Evolutionary conservation across 2,888 invertebrate genomes (phyloP).

Genomic region (Venusia cambrica): DNA sequence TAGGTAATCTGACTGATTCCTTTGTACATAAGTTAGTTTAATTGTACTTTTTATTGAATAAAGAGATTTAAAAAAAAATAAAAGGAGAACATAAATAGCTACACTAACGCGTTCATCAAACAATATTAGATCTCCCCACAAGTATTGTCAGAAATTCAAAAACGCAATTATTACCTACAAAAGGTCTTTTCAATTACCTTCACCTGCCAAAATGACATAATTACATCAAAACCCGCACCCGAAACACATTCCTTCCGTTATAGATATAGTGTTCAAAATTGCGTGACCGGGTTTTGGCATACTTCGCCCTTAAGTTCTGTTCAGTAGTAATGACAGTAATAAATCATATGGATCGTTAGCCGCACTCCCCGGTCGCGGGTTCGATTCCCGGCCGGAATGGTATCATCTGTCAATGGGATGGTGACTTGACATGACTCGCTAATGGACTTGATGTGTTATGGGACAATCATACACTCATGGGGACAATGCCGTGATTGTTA

Average conservation of each 20-base stretch:
- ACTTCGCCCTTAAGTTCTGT: constrained; percentile 51
- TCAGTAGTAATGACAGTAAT: constrained; percentile 74
- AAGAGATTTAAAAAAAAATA: too few relatives aligned
- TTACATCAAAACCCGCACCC: constrained; percentile 3
- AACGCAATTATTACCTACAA: constrained; percentile 60
- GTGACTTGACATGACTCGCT: constrained; percentile 76
- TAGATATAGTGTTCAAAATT: constrained; percentile 24
- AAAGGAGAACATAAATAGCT: too few relatives aligned
- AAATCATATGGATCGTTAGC: constrained; percentile 80
- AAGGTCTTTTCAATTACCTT: constrained; percentile 33
- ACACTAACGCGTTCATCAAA: constrained; percentile 13
- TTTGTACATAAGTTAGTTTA: too few relatives aligned
- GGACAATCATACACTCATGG: constrained; percentile 44
- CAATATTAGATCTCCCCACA: constrained; percentile 11
- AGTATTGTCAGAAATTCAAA: constrained; percentile 49
- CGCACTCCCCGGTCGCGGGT: constrained; percentile 68
- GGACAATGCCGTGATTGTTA: constrained; percentile 13
- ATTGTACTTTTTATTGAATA: too few relatives aligned
- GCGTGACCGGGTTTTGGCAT: constrained; percentile 36
- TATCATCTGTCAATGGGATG: constrained; percentile 78
- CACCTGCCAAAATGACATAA: constrained; percentile 31
- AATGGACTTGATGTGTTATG: constrained; percentile 73
- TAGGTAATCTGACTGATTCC: too few relatives aligned
- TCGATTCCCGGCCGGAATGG: constrained; percentile 79
- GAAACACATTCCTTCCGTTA: constrained; percentile 18